These are phyloP conservation scores for Lepidonotus clava DNA, from an alignment of 2,888 invertebrate species.

Conservation along the genomic window DNA sequence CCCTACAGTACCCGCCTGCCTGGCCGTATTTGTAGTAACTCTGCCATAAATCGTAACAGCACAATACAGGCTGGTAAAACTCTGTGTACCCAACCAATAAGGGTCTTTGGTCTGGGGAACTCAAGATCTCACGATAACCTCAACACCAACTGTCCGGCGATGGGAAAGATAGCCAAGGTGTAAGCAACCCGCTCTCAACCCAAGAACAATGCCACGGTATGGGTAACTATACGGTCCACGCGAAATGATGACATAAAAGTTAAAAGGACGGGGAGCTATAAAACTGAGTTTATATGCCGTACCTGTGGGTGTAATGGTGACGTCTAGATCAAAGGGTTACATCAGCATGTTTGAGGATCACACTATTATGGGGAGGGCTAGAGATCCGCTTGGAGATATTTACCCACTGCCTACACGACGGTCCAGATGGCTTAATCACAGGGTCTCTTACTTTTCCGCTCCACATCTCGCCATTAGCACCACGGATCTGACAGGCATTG, in stretches of 20 bases:
- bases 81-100: too few species aligned
- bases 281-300: neutral
- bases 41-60: neutral
- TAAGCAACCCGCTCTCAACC: neutral
- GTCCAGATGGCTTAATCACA: constrained; percentile 2
- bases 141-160: too few species aligned
- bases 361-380: too few species aligned
- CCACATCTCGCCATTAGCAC: neutral
- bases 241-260: neutral
- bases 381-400: neutral
- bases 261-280: neutral
- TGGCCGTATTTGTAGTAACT: neutral
- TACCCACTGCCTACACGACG: neutral
- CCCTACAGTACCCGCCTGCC: neutral
- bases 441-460: constrained; percentile 24
- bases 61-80: neutral
- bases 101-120: too few species aligned
- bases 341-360: neutral
- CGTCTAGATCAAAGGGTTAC: neutral
- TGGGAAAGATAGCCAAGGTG: neutral
- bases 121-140: too few species aligned
- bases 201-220: neutral
- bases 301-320: neutral
- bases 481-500: neutral
- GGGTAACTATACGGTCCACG: neutral